Conservation (phyloP, 2,888 invertebrate species). For the Troides aeacus region DNA sequence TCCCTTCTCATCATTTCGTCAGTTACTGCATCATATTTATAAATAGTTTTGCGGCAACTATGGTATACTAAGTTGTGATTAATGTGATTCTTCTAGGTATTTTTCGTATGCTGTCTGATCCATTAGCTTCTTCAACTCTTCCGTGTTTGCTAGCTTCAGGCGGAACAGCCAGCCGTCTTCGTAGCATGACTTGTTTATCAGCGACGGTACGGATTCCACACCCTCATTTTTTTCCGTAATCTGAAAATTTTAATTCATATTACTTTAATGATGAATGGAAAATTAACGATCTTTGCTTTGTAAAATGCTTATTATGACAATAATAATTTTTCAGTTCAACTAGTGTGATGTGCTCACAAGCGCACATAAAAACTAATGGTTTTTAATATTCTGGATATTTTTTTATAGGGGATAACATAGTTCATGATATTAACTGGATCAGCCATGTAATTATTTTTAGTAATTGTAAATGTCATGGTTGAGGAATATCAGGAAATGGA, state of each 20-base stretch:
- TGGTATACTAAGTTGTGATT: constrained; percentile 32
- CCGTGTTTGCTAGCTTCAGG: constrained; percentile 82
- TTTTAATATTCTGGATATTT: too few relatives aligned
- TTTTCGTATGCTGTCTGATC: constrained; percentile 86
- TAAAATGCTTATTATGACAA: neutral
- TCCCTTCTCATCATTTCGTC: too few relatives aligned
- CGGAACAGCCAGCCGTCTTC: constrained; percentile 93
- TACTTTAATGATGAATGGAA: neutral
- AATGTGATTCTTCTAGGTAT: constrained; percentile 66
- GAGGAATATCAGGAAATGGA: too few relatives aligned
- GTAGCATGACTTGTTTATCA: constrained; percentile 91
- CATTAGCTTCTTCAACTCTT: constrained; percentile 86
- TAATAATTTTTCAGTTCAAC: too few relatives aligned
- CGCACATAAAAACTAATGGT: too few relatives aligned
- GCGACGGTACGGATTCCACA: constrained; percentile 86
- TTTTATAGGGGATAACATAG: too few relatives aligned
- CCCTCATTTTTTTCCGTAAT: constrained; percentile 86
- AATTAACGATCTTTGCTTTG: neutral
- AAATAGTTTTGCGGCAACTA: neutral
- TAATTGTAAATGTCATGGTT: too few relatives aligned
- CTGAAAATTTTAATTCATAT: constrained; percentile 47
- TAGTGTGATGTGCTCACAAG: too few relatives aligned
- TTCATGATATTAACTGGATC: too few relatives aligned
- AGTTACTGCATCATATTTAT: too few relatives aligned
- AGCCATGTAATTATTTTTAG: too few relatives aligned